Percentiles rank a stretch among this genome's conserved stretches.
These are phyloP conservation scores for Dastarcus helophoroides DNA, from an alignment of 2,888 invertebrate genomes.

Conservation along the genomic window DNA sequence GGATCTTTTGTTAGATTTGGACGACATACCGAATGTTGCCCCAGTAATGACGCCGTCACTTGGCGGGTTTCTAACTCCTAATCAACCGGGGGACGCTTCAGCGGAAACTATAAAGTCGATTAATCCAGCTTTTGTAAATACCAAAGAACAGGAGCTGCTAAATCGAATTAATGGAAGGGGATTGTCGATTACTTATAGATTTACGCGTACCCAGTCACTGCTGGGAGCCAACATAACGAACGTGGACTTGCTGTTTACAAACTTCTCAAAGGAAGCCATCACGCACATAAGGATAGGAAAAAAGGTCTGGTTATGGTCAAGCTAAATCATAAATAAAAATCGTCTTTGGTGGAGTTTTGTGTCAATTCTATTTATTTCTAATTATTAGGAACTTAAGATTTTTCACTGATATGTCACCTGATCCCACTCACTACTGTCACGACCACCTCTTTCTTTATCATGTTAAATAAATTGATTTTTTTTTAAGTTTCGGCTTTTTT, in stretches of 20 bases:
- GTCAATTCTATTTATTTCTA: no score
- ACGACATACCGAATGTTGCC: slow-evolving; percentile 54
- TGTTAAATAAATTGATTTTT: no score
- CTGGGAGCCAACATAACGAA: slow-evolving; percentile 73
- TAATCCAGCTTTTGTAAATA: slow-evolving; percentile 47
- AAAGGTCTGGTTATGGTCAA: no score
- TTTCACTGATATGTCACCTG: no score
- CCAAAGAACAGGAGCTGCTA: slow-evolving; percentile 51
- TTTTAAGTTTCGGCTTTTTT: no score
- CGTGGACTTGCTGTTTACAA: slow-evolving; percentile 68
- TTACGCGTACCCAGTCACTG: slow-evolving; percentile 69
- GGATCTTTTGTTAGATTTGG: slow-evolving; percentile 74
- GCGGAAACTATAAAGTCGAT: slow-evolving; percentile 44
- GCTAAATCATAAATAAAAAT: no score
- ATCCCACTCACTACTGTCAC: no score
- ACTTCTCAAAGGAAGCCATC: slow-evolving; percentile 54
- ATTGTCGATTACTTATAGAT: slow-evolving; percentile 52
- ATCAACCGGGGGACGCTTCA: slow-evolving; percentile 22
- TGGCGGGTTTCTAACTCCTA: slow-evolving; percentile 65
- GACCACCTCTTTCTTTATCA: no score
- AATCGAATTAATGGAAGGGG: slow-evolving; percentile 64
- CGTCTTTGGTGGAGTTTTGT: no score
- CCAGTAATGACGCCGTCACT: slow-evolving; percentile 76
- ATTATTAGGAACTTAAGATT: no score
- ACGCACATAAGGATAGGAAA: slow-evolving; percentile 57